A percentile compares a stretch with the other conserved stretches of the same genome.
phyloP scores from a whole-genome alignment of 2,888 invertebrate genomes.

The Deilephila porcellus region DNA sequence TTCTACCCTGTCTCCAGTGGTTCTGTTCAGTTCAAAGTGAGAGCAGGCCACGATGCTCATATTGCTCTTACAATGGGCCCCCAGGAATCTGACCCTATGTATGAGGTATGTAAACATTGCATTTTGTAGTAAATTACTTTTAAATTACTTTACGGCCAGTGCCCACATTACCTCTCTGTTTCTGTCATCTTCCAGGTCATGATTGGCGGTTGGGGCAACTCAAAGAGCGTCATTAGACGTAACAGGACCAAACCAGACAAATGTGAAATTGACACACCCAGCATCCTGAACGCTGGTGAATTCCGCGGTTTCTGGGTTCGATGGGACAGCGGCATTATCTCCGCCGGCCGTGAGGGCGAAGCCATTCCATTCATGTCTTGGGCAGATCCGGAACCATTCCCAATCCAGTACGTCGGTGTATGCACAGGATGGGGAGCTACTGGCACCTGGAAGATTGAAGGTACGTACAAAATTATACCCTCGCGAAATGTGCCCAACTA shows the following conservation, averaged over 20 bases:
- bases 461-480: conserved; percentile 65
- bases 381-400: conserved; percentile 89
- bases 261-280: conserved; percentile 88
- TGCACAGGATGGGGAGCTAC: conserved; percentile 95
- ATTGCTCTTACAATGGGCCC: conserved; percentile 90
- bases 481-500: conserved; percentile 81
- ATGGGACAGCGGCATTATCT: conserved; percentile 88
- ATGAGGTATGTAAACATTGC: conserved; percentile 84
- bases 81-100: conserved; percentile 90
- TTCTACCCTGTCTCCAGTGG: conserved; percentile 90
- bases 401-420: conserved; percentile 90
- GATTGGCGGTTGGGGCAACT: conserved; percentile 95
- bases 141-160: neutral
- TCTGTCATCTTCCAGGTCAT: conserved; percentile 84
- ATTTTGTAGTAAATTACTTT: neutral
- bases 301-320: conserved; percentile 94
- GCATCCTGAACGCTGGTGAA: conserved; percentile 89
- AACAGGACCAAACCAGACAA: conserved; percentile 91
- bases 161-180: neutral
- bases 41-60: conserved; percentile 93
- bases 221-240: conserved; percentile 92
- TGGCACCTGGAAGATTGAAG: conserved; percentile 93
- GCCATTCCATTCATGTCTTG: conserved; percentile 89
- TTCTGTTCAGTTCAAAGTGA: conserved; percentile 90
- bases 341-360: conserved; percentile 90